These are phyloP conservation scores for Eriosoma lanigerum DNA, from an alignment of 1,140 invertebrate species.

Conservation along the genomic window DNA sequence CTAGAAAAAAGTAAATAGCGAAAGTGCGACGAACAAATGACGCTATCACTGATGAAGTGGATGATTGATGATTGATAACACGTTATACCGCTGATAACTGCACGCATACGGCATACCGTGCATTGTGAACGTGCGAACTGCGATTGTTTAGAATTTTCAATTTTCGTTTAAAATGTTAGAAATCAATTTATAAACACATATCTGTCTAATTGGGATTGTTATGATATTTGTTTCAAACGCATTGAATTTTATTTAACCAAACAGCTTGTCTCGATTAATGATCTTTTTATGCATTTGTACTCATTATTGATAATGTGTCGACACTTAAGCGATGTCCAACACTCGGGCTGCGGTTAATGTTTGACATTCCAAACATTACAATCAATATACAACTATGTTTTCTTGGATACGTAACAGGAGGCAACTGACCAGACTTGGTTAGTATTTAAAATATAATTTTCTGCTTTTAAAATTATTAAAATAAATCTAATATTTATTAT, in stretches of 20 bases:
- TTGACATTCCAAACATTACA: not conserved
- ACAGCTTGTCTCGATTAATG: not conserved
- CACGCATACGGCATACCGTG: not conserved
- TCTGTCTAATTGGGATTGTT: not conserved
- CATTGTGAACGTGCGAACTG: too few species aligned
- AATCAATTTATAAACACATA: not conserved
- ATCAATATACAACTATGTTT: conserved; percentile 22
- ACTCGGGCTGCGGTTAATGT: conserved; percentile 29
- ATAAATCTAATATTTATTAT: not conserved
- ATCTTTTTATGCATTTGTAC: not conserved
- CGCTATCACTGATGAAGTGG: not conserved
- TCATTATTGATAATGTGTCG: not conserved
- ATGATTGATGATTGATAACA: not conserved
- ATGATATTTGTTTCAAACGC: not conserved
- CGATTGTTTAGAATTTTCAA: not conserved
- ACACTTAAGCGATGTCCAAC: not conserved
- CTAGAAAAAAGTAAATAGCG: too few species aligned
- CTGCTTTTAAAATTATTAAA: not conserved
- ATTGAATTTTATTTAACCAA: not conserved
- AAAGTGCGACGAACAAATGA: not conserved
- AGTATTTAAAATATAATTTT: not conserved
- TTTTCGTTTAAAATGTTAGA: not conserved
- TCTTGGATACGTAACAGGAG: conserved; percentile 36
- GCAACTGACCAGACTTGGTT: conserved; percentile 40
- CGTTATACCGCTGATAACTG: too few species aligned